Evolutionary conservation across 2,113 vertebrate species (phyloP).

Genomic region (Elaphurus davidianus): DNA sequence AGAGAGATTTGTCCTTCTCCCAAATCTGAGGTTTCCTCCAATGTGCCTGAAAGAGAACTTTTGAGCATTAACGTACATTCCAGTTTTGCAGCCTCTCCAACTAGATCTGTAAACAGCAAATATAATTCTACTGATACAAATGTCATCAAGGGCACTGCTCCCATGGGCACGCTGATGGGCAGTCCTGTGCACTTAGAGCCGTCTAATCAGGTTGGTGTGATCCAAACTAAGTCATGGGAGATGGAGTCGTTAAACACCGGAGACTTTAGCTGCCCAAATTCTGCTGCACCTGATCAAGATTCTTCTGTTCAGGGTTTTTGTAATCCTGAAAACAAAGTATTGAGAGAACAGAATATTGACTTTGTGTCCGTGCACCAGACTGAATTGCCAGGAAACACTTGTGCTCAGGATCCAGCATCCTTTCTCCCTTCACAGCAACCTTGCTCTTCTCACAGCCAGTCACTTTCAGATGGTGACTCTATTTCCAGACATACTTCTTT

Average conservation of each 20-base stretch:
- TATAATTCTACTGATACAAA: slow-evolving; percentile 73
- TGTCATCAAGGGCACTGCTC: slow-evolving; percentile 60
- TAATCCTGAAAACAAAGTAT: slow-evolving; percentile 75
- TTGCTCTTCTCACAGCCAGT: slow-evolving; percentile 74
- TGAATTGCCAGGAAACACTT: slow-evolving; percentile 71
- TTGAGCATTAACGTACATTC: slow-evolving; percentile 64
- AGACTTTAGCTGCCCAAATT: slow-evolving; percentile 74
- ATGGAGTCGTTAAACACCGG: slow-evolving; percentile 70
- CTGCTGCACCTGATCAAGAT: slow-evolving; percentile 73
- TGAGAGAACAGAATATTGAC: slow-evolving; percentile 79
- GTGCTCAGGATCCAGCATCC: slow-evolving; percentile 69
- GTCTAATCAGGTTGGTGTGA: slow-evolving; percentile 71
- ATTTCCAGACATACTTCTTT: slow-evolving; percentile 71
- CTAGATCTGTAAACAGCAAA: slow-evolving; percentile 74
- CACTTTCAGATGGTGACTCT: slow-evolving; percentile 64
- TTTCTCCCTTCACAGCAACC: slow-evolving; percentile 75
- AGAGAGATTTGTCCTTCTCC: slow-evolving; percentile 75
- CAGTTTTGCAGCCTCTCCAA: slow-evolving; percentile 68
- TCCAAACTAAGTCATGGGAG: slow-evolving; percentile 77
- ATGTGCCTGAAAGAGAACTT: slow-evolving; percentile 78
- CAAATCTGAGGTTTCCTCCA: slow-evolving; percentile 74
- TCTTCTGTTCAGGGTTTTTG: slow-evolving; percentile 41
- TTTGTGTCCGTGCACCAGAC: slow-evolving; percentile 69
- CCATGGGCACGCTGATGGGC: slow-evolving; percentile 67
- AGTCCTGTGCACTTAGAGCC: slow-evolving; percentile 70